phyloP scores from a whole-genome alignment of 1,140 invertebrate species.

The Hycleus cichorii region DNA sequence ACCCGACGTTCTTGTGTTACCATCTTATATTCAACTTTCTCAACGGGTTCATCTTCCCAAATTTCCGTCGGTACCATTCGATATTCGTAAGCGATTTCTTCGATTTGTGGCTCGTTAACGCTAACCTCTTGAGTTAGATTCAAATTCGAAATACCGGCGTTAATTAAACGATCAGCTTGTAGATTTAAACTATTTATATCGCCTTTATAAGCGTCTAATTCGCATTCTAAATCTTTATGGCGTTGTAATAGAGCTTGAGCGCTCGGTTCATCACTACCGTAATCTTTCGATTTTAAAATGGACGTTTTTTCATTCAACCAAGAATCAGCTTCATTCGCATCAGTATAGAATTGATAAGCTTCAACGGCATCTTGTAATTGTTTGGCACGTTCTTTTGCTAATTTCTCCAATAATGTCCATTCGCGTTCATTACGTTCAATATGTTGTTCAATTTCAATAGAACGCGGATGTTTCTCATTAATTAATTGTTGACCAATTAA shows the following conservation, averaged over 20 bases:
- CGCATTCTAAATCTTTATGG: slow-evolving; percentile 82
- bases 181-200: slow-evolving; percentile 83
- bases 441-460: slow-evolving; percentile 66
- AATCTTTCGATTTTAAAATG: slow-evolving; percentile 79
- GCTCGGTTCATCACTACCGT: slow-evolving; percentile 82
- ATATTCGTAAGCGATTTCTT: slow-evolving; percentile 34
- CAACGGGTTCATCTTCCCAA: slow-evolving; percentile 83
- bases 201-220: slow-evolving; percentile 82
- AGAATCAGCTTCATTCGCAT: slow-evolving; percentile 95
- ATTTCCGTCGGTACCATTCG: slow-evolving; percentile 78
- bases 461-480: slow-evolving; percentile 65
- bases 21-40: slow-evolving; percentile 73
- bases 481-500: slow-evolving; percentile 65
- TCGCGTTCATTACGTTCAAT: slow-evolving; percentile 76
- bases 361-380: slow-evolving; percentile 90
- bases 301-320: slow-evolving; percentile 94
- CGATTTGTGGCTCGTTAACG: slow-evolving; percentile 51
- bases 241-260: slow-evolving; percentile 78
- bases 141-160: slow-evolving; percentile 51
- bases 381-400: slow-evolving; percentile 74
- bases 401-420: slow-evolving; percentile 77
- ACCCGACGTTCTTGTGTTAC: slow-evolving; percentile 80
- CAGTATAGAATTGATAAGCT: slow-evolving; percentile 91
- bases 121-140: slow-evolving; percentile 55
- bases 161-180: slow-evolving; percentile 74